Conservation (phyloP, 2,888 invertebrate genomes). For the Oscheius myriophilus region DNA sequence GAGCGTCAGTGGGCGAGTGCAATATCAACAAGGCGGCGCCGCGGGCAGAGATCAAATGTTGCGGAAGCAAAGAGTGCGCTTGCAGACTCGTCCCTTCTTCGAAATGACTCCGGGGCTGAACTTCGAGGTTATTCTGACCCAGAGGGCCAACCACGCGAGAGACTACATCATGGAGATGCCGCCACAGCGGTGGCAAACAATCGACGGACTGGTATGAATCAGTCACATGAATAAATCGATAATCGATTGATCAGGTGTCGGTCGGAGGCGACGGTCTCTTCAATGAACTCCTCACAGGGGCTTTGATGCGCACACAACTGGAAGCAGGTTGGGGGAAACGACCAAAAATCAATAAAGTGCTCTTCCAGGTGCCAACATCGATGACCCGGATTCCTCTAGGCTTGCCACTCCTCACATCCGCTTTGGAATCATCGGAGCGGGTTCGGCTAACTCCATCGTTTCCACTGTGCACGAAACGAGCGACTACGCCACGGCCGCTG, state of each 20-base stretch:
- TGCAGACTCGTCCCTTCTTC: conserved; percentile 73
- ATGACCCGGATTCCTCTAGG: conserved; percentile 55
- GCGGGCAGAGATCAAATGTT: background rate
- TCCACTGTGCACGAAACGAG: conserved; percentile 83
- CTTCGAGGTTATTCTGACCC: conserved; percentile 79
- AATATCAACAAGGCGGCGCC: no score
- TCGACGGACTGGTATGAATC: conserved; percentile 43
- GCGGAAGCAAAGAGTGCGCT: background rate
- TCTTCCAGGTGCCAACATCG: conserved; percentile 52
- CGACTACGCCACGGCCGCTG: conserved; percentile 83
- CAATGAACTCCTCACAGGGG: conserved; percentile 79
- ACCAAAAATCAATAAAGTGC: background rate
- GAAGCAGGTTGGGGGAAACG: conserved; percentile 17
- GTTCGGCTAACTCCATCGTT: conserved; percentile 81
- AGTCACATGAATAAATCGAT: background rate
- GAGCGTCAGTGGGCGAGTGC: no score
- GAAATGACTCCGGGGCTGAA: conserved; percentile 72
- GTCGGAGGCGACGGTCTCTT: conserved; percentile 89
- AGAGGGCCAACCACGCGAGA: conserved; percentile 82
- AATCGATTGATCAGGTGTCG: conserved; percentile 74
- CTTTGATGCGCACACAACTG: conserved; percentile 26
- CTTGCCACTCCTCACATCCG: conserved; percentile 74
- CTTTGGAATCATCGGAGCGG: conserved; percentile 80
- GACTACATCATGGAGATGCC: conserved; percentile 74
- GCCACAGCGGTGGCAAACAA: conserved; percentile 40